phyloP scores from a whole-genome alignment of 2,888 invertebrate species.

The Graphium colonna region DNA sequence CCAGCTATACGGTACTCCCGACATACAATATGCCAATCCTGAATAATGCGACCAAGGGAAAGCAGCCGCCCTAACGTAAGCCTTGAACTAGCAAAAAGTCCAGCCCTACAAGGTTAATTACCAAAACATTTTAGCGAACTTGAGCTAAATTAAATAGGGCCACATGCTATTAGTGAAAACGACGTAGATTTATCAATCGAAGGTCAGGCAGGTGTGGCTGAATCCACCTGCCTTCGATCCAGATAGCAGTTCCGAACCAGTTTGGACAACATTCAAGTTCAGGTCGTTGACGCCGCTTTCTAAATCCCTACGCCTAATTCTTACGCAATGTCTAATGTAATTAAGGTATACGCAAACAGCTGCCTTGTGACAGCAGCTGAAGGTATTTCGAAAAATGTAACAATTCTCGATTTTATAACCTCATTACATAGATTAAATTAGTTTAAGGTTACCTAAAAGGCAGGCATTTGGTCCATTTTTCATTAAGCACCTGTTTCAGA shows the following conservation, averaged over 20 bases:
- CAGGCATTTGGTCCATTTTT: not conserved
- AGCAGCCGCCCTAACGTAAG: not conserved
- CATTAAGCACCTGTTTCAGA: too few species aligned
- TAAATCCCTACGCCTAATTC: slow-evolving; percentile 17
- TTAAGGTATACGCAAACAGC: slow-evolving; percentile 11
- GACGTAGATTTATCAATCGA: slow-evolving; percentile 17
- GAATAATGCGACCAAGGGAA: too few species aligned
- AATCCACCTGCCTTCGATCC: slow-evolving; percentile 12
- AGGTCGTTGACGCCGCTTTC: slow-evolving; percentile 21
- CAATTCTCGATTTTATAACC: slow-evolving; percentile 1
- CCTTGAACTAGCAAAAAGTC: not conserved
- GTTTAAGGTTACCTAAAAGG: not conserved
- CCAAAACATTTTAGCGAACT: not conserved
- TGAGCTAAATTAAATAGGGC: not conserved
- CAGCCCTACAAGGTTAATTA: slow-evolving; percentile 9
- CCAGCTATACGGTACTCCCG: too few species aligned
- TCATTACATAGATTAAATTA: not conserved
- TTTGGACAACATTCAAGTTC: slow-evolving; percentile 18
- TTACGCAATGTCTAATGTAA: slow-evolving; percentile 17
- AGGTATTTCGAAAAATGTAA: slow-evolving; percentile 1
- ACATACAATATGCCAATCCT: too few species aligned
- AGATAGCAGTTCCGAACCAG: slow-evolving; percentile 1
- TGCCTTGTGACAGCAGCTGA: slow-evolving; percentile 11
- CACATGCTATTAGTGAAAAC: slow-evolving; percentile 7
- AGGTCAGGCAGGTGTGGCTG: slow-evolving; percentile 16